Conservation (phyloP, 2,797 vertebrate species). For the Fratercula arctica region DNA sequence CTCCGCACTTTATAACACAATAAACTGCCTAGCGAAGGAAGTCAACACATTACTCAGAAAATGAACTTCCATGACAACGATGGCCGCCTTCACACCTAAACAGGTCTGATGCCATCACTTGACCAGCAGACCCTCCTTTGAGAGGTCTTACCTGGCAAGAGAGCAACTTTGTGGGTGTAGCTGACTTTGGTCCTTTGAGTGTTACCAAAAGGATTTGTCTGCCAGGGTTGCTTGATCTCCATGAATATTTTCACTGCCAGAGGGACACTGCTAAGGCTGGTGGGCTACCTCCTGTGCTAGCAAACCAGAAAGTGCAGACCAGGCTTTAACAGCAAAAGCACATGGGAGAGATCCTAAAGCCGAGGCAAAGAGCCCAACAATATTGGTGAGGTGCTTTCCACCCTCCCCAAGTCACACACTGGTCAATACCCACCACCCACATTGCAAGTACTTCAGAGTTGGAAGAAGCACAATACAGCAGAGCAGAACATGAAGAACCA, state of each 20-base stretch:
- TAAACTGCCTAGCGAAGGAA: conserved; percentile 46
- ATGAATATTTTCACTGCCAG: background rate
- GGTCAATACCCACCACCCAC: background rate
- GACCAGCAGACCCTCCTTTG: background rate
- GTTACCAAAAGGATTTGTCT: background rate
- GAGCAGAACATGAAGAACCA: background rate
- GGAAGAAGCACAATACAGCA: background rate
- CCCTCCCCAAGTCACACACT: background rate
- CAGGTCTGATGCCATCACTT: background rate
- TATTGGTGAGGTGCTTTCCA: background rate
- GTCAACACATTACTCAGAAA: conserved; percentile 62
- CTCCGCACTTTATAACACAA: conserved; percentile 39
- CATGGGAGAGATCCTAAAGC: background rate
- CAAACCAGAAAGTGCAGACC: background rate
- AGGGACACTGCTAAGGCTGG: background rate
- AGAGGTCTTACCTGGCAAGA: background rate
- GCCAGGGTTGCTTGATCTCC: background rate
- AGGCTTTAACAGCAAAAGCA: background rate
- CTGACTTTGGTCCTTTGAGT: background rate
- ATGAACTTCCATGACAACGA: conserved; percentile 50
- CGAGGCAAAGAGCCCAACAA: background rate
- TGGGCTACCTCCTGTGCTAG: background rate
- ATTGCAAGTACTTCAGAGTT: background rate
- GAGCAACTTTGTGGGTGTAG: background rate
- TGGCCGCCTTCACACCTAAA: background rate